Evolutionary conservation across 2,113 vertebrate genomes (phyloP), one percentile per base, ranked within the genome.

Genomic region (Chlamydotis undulata): DNA sequence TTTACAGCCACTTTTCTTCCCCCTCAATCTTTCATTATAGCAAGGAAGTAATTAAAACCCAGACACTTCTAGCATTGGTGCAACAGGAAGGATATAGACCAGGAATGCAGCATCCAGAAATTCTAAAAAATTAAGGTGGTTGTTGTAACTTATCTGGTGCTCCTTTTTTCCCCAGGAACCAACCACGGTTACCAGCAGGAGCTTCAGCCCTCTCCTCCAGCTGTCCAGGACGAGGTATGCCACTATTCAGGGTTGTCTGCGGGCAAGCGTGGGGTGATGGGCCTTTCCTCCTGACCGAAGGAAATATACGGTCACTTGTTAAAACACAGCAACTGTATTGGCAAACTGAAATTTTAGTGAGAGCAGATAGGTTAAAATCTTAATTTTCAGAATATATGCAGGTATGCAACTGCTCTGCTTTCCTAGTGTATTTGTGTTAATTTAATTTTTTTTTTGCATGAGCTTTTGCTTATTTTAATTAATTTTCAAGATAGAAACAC

Each of bases 231-330:
- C 0, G 6, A 41, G 39, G 1, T 4, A 8, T 37, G 57, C 43
- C 13, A 19, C 19, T 19, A 1, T 14, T 43, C 1, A 4, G 26
- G 57, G 16, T 57, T 37, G 6, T 4, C 18, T 14, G 19, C 1
- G 4, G 63, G 21, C 31, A 50, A 45, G 47, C 1, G 1, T n/a
- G 6, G 33, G 35, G 29, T 5, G 31, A 35, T 0, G 5, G 22
- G 1, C 2, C 39, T 43, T 11, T 41, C 14, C 52, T 37, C 52
- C 57, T 17, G 7, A 6, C 0, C n/a, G 18, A 63, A 35, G 25
- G 22, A 35, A 47, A 16, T 0, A 0, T 1, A 3, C 10, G 18
- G 24, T 3, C 3, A 50, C 15, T 12, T 19, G 5, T 68, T 74
- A 12, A 63, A 47, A 53, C 1, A 19, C 1, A 49, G 11, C 18